These are phyloP conservation scores for Cichladusa arquata DNA, from an alignment of 2,113 vertebrate genomes.

Conservation along the genomic window DNA sequence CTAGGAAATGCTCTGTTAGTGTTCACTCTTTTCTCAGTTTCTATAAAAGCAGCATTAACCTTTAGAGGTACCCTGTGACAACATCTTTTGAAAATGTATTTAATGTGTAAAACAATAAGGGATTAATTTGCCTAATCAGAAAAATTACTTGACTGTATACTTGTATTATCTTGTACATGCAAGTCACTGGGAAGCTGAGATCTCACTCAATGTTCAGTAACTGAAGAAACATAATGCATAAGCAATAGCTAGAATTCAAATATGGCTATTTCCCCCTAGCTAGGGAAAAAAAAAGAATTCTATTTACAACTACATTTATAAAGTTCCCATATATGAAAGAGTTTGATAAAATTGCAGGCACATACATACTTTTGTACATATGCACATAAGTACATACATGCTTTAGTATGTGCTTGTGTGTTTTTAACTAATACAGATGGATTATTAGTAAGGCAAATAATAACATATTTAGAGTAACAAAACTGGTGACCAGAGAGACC, in stretches of 20 bases:
- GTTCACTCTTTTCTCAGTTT: background rate
- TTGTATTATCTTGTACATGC: background rate
- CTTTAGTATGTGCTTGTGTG: background rate
- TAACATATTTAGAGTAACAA: background rate
- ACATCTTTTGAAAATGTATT: background rate
- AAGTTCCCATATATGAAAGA: background rate
- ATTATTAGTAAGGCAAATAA: background rate
- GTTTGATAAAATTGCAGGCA: background rate
- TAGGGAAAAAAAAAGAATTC: rapidly evolving
- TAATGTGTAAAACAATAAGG: background rate
- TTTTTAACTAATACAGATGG: background rate
- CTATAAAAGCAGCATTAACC: background rate
- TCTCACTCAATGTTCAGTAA: background rate
- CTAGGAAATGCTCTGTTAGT: background rate
- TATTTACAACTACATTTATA: background rate
- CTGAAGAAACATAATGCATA: background rate
- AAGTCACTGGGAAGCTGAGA: background rate
- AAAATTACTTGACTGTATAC: background rate
- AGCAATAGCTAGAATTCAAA: background rate
- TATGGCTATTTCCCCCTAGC: background rate
- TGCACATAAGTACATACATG: background rate
- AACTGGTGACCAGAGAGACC: background rate
- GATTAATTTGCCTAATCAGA: background rate
- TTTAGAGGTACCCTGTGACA: background rate
- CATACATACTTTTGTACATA: background rate